phyloP scores from a whole-genome alignment of 1,140 invertebrate species.

The Anoplophora glabripennis region DNA sequence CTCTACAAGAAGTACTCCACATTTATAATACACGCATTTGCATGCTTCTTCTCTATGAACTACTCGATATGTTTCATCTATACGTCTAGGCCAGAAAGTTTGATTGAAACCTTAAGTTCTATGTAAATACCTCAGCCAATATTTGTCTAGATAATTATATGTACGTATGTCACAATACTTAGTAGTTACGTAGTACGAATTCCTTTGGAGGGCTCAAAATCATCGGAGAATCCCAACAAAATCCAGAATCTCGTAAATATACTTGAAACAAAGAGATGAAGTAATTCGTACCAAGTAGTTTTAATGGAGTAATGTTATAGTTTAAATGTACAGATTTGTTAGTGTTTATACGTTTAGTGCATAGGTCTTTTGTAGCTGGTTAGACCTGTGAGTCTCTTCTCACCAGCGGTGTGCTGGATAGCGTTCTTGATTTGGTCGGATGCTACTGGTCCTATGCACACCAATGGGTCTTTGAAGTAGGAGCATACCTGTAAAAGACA shows the following conservation, averaged over 20 bases:
- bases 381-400: slow-evolving; percentile 69
- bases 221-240: slow-evolving; percentile 3
- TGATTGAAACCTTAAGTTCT: slow-evolving; percentile 30
- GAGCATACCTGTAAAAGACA: slow-evolving; percentile 69
- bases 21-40: background rate
- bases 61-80: slow-evolving; percentile 30
- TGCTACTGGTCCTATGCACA: slow-evolving; percentile 82
- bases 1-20: slow-evolving; percentile 21
- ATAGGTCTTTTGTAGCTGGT: slow-evolving; percentile 51
- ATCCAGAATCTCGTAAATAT: background rate
- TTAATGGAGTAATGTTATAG: slow-evolving; percentile 5
- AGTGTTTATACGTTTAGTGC: slow-evolving; percentile 49
- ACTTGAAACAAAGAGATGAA: slow-evolving; percentile 1
- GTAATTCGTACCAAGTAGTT: slow-evolving; percentile 17
- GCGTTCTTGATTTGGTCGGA: slow-evolving; percentile 64
- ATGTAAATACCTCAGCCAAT: slow-evolving; percentile 38
- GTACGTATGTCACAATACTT: slow-evolving; percentile 3
- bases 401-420: slow-evolving; percentile 74
- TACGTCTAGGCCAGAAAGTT: slow-evolving; percentile 34
- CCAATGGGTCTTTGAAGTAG: slow-evolving; percentile 85
- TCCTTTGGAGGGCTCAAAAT: slow-evolving; percentile 27
- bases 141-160: slow-evolving; percentile 9
- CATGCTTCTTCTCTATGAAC: slow-evolving; percentile 3
- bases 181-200: slow-evolving; percentile 16
- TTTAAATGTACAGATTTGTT: slow-evolving; percentile 22